A percentile compares a stretch with the other conserved stretches of the same genome.
These are phyloP conservation scores for Lasioglossum leucozonium DNA, from an alignment of 2,888 invertebrate genomes.

Conservation along the genomic window DNA sequence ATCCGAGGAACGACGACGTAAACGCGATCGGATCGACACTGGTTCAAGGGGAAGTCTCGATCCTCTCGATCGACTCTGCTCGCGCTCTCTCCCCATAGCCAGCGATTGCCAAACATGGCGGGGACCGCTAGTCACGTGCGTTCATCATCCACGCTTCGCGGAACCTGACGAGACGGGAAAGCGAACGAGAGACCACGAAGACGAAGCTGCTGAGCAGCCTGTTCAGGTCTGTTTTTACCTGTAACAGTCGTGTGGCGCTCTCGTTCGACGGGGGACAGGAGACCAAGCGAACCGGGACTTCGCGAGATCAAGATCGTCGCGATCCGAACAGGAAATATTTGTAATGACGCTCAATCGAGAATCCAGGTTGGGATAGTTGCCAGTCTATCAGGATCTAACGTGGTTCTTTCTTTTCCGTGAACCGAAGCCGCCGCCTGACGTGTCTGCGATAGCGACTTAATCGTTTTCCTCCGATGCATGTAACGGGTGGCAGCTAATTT, in stretches of 20 bases:
- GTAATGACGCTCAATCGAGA: neutral
- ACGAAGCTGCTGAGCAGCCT: neutral
- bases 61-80: constrained; percentile 21
- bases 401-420: neutral
- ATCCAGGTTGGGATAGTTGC: neutral
- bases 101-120: constrained; percentile 78
- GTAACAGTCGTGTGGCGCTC: neutral
- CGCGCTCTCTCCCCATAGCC: constrained; percentile 70
- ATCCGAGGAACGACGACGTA: constrained; percentile 40
- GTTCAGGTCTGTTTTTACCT: constrained; percentile 36
- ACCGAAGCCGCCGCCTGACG: neutral
- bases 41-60: constrained; percentile 59
- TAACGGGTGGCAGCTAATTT: neutral
- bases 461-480: constrained; percentile 1
- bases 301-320: neutral
- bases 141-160: constrained; percentile 59
- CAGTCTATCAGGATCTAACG: neutral
- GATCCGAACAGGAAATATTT: constrained; percentile 22
- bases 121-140: constrained; percentile 70
- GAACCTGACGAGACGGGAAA: constrained; percentile 67
- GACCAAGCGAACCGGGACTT: constrained; percentile 6
- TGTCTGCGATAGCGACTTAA: constrained; percentile 16
- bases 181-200: constrained; percentile 47
- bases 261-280: neutral
- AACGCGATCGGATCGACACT: constrained; percentile 68